Conservation (phyloP, 2,113 vertebrate genomes). For the Anhinga rufa region DNA sequence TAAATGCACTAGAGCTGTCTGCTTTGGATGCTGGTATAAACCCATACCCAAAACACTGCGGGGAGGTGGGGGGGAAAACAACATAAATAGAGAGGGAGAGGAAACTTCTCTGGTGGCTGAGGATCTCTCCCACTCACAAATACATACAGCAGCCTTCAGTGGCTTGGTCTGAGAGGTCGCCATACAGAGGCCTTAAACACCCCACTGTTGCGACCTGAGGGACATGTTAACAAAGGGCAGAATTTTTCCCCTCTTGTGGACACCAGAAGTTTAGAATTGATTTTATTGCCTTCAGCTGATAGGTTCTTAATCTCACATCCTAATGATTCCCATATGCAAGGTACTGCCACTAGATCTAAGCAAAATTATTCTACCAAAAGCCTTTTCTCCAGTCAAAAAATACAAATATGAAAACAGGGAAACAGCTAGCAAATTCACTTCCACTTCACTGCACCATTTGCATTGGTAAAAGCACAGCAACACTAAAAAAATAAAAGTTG, state of each 20-base stretch:
- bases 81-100: neutral
- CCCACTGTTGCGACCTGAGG: neutral
- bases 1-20: neutral
- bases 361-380: neutral
- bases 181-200: neutral
- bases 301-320: neutral
- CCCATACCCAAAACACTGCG: neutral
- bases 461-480: neutral
- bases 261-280: neutral
- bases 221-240: neutral
- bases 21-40: neutral
- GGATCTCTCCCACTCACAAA: neutral
- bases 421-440: neutral
- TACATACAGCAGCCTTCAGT: neutral
- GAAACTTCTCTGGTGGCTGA: neutral
- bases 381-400: neutral
- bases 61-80: too few species aligned
- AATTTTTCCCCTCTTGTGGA: neutral
- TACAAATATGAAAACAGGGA: neutral
- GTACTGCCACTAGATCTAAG: neutral
- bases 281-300: conserved; percentile 15
- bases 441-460: neutral
- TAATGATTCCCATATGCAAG: neutral
- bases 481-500: neutral
- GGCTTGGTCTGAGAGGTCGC: neutral